Evolutionary conservation across 2,888 invertebrate genomes (phyloP).

Genomic region (Stegana nigrithorax): DNA sequence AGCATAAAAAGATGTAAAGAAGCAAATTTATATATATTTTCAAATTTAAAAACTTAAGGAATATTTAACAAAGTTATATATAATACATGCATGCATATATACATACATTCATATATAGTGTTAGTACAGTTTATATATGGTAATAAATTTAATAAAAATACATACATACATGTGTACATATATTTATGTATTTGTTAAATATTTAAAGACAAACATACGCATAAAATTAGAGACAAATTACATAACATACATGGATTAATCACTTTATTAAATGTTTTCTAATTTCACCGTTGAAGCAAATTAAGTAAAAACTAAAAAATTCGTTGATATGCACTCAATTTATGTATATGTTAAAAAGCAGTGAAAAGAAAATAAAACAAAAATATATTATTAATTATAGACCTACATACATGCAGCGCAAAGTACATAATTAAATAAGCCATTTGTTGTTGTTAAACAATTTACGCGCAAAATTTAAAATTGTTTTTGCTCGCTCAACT

Average conservation of each 20-base stretch:
- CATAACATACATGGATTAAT: conserved; percentile 20
- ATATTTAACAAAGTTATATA: not conserved
- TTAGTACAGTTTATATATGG: conserved; percentile 16
- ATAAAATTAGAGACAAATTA: conserved; percentile 23
- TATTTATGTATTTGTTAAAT: conserved; percentile 17
- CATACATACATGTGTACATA: not conserved
- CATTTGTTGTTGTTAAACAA: conserved; percentile 8
- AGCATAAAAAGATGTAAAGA: conserved; percentile 28
- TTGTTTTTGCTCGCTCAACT: not conserved
- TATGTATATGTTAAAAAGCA: conserved; percentile 14
- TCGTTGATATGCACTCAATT: not conserved
- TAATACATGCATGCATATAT: conserved; percentile 11
- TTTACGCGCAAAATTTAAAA: not conserved
- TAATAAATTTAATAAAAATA: conserved; percentile 16
- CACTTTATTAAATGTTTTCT: conserved; percentile 6
- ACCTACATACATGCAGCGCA: not conserved
- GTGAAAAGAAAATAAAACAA: conserved; percentile 13
- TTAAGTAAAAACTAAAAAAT: conserved; percentile 1
- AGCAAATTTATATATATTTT: conserved; percentile 36
- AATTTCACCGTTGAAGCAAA: conserved; percentile 4
- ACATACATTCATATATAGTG: conserved; percentile 8
- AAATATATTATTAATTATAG: not conserved
- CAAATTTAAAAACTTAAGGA: conserved; percentile 25
- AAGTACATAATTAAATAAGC: not conserved
- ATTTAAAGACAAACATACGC: not conserved